A percentile compares a stretch with the other conserved stretches of the same genome.
These are phyloP conservation scores for Aphelenchoides fujianensis DNA, from an alignment of 1,140 invertebrate species.

Conservation along the genomic window DNA sequence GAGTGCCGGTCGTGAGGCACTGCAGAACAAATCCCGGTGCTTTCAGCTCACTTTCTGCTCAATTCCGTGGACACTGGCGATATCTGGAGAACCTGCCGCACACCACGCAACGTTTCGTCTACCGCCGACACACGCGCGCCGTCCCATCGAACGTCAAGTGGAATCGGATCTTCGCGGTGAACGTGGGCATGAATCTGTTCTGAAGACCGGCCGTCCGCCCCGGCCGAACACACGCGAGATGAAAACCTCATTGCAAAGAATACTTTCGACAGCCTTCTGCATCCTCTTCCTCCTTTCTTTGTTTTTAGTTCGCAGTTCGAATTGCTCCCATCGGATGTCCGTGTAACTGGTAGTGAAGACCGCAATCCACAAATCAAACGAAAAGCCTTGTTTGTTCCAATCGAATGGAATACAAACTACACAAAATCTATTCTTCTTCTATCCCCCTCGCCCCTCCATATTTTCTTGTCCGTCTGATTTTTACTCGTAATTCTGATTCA, in stretches of 20 bases:
- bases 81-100: constrained; percentile 28
- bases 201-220: constrained; percentile 16
- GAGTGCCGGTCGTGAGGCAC: constrained; percentile 5
- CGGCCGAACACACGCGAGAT: neutral
- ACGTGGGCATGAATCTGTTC: constrained; percentile 52
- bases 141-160: constrained; percentile 49
- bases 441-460: too few relatives aligned
- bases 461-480: too few relatives aligned
- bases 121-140: constrained; percentile 45
- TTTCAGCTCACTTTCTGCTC: constrained; percentile 40
- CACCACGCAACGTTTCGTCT: constrained; percentile 38
- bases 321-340: too few relatives aligned
- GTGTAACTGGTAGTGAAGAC: too few relatives aligned
- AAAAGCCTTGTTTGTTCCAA: too few relatives aligned
- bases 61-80: constrained; percentile 33
- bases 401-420: too few relatives aligned
- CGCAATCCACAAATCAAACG: too few relatives aligned
- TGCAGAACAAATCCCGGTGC: neutral
- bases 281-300: too few relatives aligned
- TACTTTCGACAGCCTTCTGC: too few relatives aligned
- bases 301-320: too few relatives aligned
- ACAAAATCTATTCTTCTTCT: too few relatives aligned
- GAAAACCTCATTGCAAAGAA: constrained; percentile 5
- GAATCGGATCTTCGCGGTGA: constrained; percentile 46
- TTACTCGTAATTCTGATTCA: too few relatives aligned